Percentiles rank a stretch among this genome's conserved stretches.
phyloP scores from a whole-genome alignment of 2,113 vertebrate species.

The Platanista minor region DNA sequence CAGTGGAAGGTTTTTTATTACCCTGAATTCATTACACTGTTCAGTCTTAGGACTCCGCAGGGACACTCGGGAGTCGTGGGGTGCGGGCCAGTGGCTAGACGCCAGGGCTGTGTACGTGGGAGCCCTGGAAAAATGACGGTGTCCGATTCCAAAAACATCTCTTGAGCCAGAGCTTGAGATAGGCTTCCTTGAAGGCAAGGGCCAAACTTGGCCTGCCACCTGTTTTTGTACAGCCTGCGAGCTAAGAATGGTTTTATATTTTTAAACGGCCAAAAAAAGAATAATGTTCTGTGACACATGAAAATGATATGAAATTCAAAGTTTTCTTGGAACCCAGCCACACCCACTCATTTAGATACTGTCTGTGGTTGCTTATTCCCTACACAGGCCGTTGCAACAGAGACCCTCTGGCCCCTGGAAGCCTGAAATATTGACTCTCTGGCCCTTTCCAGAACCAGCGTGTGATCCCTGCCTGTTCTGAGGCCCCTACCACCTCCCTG shows the following conservation, averaged over 20 bases:
- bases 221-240: neutral
- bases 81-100: rapidly evolving
- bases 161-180: neutral
- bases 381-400: rapidly evolving
- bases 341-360: rapidly evolving
- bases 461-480: rapidly evolving
- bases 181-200: neutral
- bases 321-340: neutral
- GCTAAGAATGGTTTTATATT: neutral
- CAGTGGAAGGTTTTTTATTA: rapidly evolving
- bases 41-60: neutral
- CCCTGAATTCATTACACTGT: rapidly evolving
- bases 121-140: neutral
- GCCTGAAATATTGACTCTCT: rapidly evolving
- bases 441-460: rapidly evolving
- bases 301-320: neutral
- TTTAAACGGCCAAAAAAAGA: neutral
- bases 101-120: neutral
- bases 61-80: rapidly evolving
- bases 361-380: neutral
- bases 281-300: neutral
- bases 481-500: rapidly evolving
- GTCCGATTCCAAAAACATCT: rapidly evolving
- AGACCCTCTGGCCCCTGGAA: rapidly evolving
- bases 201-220: neutral